These are phyloP conservation scores for Erebia aethiops DNA, from an alignment of 2,888 invertebrate species.

Conservation along the genomic window DNA sequence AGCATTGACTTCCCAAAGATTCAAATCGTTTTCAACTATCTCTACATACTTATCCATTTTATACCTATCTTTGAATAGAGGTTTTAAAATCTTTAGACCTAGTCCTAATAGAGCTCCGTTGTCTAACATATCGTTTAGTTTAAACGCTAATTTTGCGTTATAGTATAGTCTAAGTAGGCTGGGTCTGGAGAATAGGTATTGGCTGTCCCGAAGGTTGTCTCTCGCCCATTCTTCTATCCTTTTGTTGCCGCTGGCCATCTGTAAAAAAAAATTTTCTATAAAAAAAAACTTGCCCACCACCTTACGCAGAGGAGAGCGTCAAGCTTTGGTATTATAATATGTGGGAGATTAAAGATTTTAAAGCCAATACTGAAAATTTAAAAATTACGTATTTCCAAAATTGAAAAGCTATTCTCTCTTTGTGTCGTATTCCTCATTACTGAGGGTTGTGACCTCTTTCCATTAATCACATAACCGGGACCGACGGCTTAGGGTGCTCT, in stretches of 20 bases:
- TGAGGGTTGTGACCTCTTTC: no score
- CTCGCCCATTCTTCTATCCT: conserved; percentile 90
- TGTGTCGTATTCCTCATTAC: no score
- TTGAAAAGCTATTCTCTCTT: no score
- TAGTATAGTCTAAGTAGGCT: conserved; percentile 91
- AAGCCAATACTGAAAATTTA: no score
- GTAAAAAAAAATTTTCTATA: conserved; percentile 33
- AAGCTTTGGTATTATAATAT: no score
- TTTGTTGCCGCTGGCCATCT: conserved; percentile 89
- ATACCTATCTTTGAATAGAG: conserved; percentile 87
- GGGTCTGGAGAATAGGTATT: conserved; percentile 90
- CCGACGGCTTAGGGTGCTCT: no score
- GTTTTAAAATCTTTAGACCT: conserved; percentile 88
- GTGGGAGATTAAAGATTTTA: no score
- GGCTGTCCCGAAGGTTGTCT: conserved; percentile 86
- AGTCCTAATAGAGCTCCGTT: conserved; percentile 91
- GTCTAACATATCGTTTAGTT: conserved; percentile 87
- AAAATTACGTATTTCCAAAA: no score
- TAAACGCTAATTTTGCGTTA: conserved; percentile 86
- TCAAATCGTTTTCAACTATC: conserved; percentile 93
- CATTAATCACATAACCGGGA: no score
- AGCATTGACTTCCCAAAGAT: conserved; percentile 88
- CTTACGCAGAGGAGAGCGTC: no score
- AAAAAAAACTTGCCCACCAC: no score
- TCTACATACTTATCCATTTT: conserved; percentile 90